These are phyloP conservation scores for Argyrosomus regius DNA, from an alignment of 2,797 vertebrate species.

Conservation along the genomic window DNA sequence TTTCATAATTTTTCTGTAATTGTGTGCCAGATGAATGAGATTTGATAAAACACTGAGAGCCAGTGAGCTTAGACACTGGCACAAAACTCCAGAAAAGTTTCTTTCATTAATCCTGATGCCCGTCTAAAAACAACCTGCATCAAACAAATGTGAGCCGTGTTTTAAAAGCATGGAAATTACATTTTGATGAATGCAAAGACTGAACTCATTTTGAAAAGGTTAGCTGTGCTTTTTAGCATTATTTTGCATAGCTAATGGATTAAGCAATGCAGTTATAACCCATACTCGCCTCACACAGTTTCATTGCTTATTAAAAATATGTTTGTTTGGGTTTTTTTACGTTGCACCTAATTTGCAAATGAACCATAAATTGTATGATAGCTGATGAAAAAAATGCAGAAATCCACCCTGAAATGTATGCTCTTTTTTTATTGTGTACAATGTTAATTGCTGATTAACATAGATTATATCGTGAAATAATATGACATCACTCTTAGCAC, in stretches of 20 bases:
- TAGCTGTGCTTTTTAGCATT: background rate
- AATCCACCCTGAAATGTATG: background rate
- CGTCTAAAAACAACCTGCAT: background rate
- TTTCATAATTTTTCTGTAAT: background rate
- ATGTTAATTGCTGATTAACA: slow-evolving; percentile 26
- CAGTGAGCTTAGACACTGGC: background rate
- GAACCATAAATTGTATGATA: background rate
- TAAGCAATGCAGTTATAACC: background rate
- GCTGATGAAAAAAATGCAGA: background rate
- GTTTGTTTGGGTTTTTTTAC: background rate
- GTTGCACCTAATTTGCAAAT: background rate
- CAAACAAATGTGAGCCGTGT: background rate
- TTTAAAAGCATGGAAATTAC: background rate
- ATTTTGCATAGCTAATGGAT: slow-evolving; percentile 15
- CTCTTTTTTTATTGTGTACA: background rate
- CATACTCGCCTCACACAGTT: background rate
- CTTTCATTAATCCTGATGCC: slow-evolving; percentile 6
- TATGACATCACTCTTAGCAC: slow-evolving; percentile 6
- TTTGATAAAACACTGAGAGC: slow-evolving; percentile 7
- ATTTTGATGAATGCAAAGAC: background rate
- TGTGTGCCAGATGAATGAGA: slow-evolving; percentile 13
- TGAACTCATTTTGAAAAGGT: slow-evolving; percentile 15
- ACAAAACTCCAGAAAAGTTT: slow-evolving; percentile 20
- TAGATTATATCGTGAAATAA: slow-evolving; percentile 12
- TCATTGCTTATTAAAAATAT: background rate